phyloP scores from a whole-genome alignment of 2,797 vertebrate genomes.

The Acropternis orthonyx region DNA sequence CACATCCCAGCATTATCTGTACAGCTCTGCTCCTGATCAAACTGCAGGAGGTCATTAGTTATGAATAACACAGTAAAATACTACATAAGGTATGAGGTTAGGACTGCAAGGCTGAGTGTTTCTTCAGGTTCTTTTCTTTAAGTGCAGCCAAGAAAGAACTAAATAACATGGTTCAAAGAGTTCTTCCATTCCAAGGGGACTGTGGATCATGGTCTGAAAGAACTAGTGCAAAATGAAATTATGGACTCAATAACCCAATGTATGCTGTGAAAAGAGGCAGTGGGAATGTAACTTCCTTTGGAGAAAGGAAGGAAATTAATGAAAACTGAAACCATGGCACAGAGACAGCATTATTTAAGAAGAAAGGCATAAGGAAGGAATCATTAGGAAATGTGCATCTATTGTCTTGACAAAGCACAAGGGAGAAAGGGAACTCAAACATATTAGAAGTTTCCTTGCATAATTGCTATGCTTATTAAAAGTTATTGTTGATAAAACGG shows the following conservation, averaged over 20 bases:
- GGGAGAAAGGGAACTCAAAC: neutral
- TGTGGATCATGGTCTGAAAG: neutral
- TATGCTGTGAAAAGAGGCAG: neutral
- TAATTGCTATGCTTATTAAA: neutral
- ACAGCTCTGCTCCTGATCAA: neutral
- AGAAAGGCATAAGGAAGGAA: neutral
- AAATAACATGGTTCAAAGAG: neutral
- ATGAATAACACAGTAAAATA: neutral
- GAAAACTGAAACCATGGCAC: neutral
- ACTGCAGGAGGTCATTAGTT: neutral
- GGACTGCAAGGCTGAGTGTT: neutral
- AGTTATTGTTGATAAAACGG: neutral
- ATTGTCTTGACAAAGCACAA: neutral
- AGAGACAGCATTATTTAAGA: neutral
- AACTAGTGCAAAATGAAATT: neutral
- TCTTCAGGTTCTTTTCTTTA: neutral
- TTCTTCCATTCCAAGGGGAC: neutral
- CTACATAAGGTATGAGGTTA: neutral
- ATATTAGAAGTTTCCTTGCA: neutral
- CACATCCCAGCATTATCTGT: neutral
- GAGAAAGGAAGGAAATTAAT: constrained; percentile 9
- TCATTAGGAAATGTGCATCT: neutral
- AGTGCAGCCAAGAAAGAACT: neutral
- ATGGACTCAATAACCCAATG: neutral
- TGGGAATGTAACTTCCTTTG: neutral